A percentile compares a stretch with the other conserved stretches of the same genome.
phyloP scores from a whole-genome alignment of 2,797 vertebrate genomes.

The Neosilurus hyrtlii region DNA sequence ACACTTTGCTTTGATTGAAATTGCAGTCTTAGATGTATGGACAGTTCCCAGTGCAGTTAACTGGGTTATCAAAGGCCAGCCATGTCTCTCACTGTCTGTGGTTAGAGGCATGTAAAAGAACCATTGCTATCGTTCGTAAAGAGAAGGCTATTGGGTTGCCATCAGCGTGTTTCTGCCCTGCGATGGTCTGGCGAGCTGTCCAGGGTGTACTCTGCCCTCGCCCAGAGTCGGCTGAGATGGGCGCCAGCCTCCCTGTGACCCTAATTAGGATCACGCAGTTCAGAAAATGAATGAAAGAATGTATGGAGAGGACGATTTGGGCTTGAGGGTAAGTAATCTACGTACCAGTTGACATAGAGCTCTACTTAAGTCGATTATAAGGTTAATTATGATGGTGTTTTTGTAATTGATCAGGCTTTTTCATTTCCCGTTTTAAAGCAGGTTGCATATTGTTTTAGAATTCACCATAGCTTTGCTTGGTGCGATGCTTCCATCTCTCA shows the following conservation, averaged over 20 bases:
- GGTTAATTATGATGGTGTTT: constrained; percentile 23
- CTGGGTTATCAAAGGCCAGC: too few relatives aligned
- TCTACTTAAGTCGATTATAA: constrained; percentile 8
- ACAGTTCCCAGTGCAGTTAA: neutral
- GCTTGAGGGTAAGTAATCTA: constrained; percentile 7
- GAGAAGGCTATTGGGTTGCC: too few relatives aligned
- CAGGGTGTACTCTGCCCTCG: too few relatives aligned
- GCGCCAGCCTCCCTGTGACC: too few relatives aligned
- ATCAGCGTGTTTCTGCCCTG: too few relatives aligned
- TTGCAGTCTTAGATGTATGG: neutral
- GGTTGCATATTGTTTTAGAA: constrained; percentile 31
- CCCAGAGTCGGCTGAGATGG: too few relatives aligned
- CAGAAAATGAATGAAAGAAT: too few relatives aligned
- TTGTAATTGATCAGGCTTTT: constrained; percentile 11
- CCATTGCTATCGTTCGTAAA: too few relatives aligned
- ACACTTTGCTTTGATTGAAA: neutral
- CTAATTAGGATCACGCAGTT: too few relatives aligned
- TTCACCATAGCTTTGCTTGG: constrained; percentile 28
- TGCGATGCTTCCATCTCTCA: constrained; percentile 57
- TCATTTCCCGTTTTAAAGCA: constrained; percentile 23
- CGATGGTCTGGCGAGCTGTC: too few relatives aligned
- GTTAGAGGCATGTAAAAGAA: too few relatives aligned
- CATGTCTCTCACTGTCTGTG: too few relatives aligned
- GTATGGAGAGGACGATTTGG: neutral
- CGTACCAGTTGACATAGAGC: neutral